Evolutionary conservation across 1,140 invertebrate genomes (phyloP), one percentile per base, ranked within the genome.

Genomic region (Bombus consobrinus): DNA sequence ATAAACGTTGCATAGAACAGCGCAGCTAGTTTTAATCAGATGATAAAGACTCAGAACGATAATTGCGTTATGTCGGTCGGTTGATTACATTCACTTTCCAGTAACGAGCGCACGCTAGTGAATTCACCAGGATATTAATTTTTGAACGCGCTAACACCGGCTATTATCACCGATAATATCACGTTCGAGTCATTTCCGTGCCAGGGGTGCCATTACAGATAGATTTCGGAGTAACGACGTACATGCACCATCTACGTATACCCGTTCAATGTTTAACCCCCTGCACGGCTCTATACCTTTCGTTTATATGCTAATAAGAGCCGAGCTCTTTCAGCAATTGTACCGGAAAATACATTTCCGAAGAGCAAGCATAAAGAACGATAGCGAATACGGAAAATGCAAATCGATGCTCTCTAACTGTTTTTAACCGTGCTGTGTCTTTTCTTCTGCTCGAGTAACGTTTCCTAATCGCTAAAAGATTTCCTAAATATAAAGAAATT

Each of bases 31-130:
- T 92, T 93, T 91, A 93, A 92, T 93, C 89, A 91, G 87, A 88
- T 83, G 88, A 91, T 90, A 91, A 92, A 92, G 91, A 91, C 86
- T 76, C 77, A 25, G 76, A 83, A 91, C 84, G 87, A 91, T 92
- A 90, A 90, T 88, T 86, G 78, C 82, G 87, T 91, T 89, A 89
- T 89, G 87, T 86, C 72, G 86, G 83, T 68, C 88, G 90, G 84
- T 92, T 92, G 92, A 93, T 92, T 92, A 89, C 91, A 89, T 92
- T 91, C 91, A 89, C 89, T 91, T 90, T 83, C 82, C 85, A 43
- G 78, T 62, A 79, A 80, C 69, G 90, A 72, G 79, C 68, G 10
- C 13, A 41, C 62, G 86, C 87, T 59, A 75, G 71, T 76, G 83
- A 83, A 89, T 91, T 89, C 71, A 62, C 79, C 71, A 39, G 73